A percentile compares a stretch with the other conserved stretches of the same genome.
These are phyloP conservation scores for Anguilla marmorata DNA, from an alignment of 2,797 vertebrate species.

Conservation along the genomic window DNA sequence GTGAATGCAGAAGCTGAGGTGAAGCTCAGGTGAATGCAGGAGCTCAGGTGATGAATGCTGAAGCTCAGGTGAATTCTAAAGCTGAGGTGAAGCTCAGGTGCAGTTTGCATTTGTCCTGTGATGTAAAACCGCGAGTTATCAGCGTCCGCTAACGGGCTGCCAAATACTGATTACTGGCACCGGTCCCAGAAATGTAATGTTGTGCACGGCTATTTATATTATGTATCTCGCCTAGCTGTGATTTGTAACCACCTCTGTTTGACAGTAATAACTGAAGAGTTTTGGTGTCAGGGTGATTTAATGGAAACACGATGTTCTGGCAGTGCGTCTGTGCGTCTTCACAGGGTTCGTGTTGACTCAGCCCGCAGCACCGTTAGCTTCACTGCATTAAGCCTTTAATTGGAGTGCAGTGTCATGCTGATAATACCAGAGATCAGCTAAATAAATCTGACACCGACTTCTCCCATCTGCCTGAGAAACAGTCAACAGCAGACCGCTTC, in stretches of 20 bases:
- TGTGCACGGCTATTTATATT: background rate
- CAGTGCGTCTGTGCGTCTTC: background rate
- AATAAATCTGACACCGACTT: background rate
- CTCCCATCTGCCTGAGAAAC: background rate
- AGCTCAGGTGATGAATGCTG: no score
- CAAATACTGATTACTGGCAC: background rate
- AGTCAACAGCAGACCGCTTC: background rate
- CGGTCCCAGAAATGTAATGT: background rate
- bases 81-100: no score
- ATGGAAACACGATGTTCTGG: background rate
- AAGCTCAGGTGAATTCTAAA: no score
- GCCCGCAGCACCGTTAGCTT: background rate
- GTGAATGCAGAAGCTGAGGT: no score
- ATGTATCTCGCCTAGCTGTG: background rate
- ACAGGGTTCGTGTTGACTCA: no score
- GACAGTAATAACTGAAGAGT: background rate
- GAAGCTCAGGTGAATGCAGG: no score
- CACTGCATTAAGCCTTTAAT: background rate
- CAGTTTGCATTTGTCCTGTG: background rate
- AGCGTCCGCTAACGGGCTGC: no score
- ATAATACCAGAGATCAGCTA: background rate
- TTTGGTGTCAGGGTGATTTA: background rate
- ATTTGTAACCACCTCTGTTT: background rate
- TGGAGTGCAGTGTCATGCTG: background rate
- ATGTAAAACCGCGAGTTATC: no score